A percentile compares a stretch with the other conserved stretches of the same genome.
phyloP scores from a whole-genome alignment of 2,797 vertebrate genomes.

The Oophaga sylvatica region DNA sequence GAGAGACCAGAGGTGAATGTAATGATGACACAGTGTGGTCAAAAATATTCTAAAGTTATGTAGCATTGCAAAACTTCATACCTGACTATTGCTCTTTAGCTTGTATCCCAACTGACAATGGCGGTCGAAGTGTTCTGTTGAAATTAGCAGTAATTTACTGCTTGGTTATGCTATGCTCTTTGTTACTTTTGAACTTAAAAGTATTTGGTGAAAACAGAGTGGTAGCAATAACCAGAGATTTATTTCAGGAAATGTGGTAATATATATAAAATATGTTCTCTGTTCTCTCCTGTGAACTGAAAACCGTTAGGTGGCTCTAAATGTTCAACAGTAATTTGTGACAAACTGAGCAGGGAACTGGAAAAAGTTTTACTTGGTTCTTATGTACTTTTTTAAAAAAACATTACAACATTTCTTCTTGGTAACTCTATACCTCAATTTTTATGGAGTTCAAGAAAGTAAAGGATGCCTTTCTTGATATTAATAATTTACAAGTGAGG shows the following conservation, averaged over 20 bases:
- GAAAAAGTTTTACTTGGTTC: neutral
- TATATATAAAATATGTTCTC: slow-evolving; percentile 12
- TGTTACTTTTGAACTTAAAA: slow-evolving; percentile 11
- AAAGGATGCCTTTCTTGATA: too few species aligned
- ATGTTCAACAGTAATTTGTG: neutral
- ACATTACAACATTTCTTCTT: neutral
- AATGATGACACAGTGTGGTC: neutral
- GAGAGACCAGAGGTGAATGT: too few species aligned
- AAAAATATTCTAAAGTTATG: neutral
- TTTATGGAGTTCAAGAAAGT: neutral
- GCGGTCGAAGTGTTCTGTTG: neutral
- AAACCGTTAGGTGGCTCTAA: neutral
- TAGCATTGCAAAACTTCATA: neutral
- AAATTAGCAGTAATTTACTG: neutral
- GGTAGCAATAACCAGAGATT: slow-evolving; percentile 7
- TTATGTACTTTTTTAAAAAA: neutral
- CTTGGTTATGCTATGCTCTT: neutral
- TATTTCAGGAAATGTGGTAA: slow-evolving; percentile 9
- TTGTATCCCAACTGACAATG: neutral
- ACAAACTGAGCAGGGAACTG: neutral
- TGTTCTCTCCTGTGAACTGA: neutral
- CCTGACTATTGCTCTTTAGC: neutral
- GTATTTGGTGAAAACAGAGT: neutral
- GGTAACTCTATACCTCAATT: neutral
- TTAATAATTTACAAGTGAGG: too few species aligned